Percentiles rank a stretch among this genome's conserved stretches.
phyloP scores from a whole-genome alignment of 2,797 vertebrate species.

The Calcarius lapponicus region DNA sequence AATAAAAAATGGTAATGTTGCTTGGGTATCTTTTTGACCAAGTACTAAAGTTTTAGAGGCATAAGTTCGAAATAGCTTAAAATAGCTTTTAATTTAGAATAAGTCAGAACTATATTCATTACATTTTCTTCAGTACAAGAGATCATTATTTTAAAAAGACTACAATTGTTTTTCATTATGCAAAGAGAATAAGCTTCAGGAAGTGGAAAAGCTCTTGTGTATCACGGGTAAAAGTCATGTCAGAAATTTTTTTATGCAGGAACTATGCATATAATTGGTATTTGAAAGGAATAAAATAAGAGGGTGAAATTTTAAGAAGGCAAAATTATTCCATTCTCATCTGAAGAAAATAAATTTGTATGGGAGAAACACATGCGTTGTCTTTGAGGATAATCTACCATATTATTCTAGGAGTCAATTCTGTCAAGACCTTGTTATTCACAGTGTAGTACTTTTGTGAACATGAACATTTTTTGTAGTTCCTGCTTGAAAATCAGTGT shows the following conservation, averaged over 20 bases:
- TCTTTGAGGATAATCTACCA: neutral
- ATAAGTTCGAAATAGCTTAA: neutral
- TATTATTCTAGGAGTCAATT: neutral
- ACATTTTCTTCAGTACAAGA: neutral
- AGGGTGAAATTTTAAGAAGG: neutral
- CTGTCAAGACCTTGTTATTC: neutral
- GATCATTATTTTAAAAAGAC: conserved; percentile 10
- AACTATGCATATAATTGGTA: neutral
- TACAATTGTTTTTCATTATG: conserved; percentile 4
- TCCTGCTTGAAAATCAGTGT: neutral
- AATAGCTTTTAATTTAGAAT: conserved; percentile 5
- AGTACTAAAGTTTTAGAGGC: neutral
- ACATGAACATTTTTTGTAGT: neutral
- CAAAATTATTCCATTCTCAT: neutral
- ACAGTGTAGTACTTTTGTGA: neutral
- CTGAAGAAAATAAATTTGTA: neutral
- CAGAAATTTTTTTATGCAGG: neutral
- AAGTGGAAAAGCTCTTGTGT: neutral
- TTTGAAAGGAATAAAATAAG: neutral
- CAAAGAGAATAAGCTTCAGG: neutral
- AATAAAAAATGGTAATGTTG: neutral
- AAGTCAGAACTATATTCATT: neutral
- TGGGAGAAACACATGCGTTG: neutral
- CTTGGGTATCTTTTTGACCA: neutral
- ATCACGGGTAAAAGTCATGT: neutral